Conservation (phyloP, 1,140 invertebrate genomes). For the Drosophila erecta region DNA sequence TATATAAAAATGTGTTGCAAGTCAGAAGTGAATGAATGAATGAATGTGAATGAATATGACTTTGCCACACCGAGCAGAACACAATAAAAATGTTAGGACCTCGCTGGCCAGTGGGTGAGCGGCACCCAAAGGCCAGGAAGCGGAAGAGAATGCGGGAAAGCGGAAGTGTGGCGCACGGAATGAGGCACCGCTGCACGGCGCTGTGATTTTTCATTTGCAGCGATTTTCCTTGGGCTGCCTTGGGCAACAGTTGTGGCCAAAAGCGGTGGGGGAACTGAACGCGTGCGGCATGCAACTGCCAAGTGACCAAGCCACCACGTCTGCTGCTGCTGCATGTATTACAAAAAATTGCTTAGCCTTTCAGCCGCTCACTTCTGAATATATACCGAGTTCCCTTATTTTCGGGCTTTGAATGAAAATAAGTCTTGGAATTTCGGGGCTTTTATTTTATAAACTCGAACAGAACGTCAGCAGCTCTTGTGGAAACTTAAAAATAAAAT, state of each 20-base stretch:
- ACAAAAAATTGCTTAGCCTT: slow-evolving; percentile 58
- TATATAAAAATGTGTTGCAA: slow-evolving; percentile 79
- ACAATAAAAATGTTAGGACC: slow-evolving; percentile 70
- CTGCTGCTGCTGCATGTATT: slow-evolving; percentile 46
- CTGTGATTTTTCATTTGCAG: slow-evolving; percentile 76
- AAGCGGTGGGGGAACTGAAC: slow-evolving; percentile 30
- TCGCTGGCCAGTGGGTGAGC: slow-evolving; percentile 16
- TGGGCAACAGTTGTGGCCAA: slow-evolving; percentile 63
- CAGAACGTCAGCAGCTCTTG: too few relatives aligned
- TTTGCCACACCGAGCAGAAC: slow-evolving; percentile 58
- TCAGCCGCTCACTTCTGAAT: slow-evolving; percentile 24
- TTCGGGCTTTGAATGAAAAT: slow-evolving; percentile 67
- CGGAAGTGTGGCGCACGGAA: slow-evolving; percentile 46
- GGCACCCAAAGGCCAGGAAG: slow-evolving; percentile 2
- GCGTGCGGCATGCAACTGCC: slow-evolving; percentile 73
- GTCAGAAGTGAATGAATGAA: slow-evolving; percentile 75
- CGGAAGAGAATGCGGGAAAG: neutral
- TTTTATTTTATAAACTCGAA: neutral
- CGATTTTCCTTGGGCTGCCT: slow-evolving; percentile 48
- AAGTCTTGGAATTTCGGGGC: slow-evolving; percentile 8
- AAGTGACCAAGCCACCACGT: slow-evolving; percentile 49
- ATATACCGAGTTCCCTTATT: slow-evolving; percentile 27
- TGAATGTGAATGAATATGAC: slow-evolving; percentile 76
- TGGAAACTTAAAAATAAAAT: too few relatives aligned
- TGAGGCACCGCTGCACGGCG: slow-evolving; percentile 60